These are phyloP conservation scores for Trichonephila clavipes DNA, from an alignment of 1,140 invertebrate species.

Conservation along the genomic window DNA sequence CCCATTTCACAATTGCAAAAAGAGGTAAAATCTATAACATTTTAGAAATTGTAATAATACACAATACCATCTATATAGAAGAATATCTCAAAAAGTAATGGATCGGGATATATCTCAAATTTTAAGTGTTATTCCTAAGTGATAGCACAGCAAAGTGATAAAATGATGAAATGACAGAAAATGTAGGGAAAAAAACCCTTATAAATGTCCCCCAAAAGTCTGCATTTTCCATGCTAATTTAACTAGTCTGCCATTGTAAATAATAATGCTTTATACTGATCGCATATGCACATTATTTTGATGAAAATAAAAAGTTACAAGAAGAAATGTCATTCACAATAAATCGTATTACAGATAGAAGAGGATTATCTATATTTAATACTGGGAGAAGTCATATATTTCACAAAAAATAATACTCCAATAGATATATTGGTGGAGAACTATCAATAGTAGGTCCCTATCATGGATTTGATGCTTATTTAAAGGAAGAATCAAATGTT, in stretches of 20 bases:
- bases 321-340: neutral
- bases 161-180: too few species aligned
- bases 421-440: conserved; percentile 79
- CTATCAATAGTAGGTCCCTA: conserved; percentile 79
- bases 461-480: conserved; percentile 78
- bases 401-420: neutral
- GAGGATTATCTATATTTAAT: conserved; percentile 4
- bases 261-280: neutral
- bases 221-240: neutral
- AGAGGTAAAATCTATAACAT: too few species aligned
- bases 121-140: too few species aligned
- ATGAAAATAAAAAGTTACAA: neutral
- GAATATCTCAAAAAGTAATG: too few species aligned
- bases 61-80: too few species aligned
- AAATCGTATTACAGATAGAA: neutral
- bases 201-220: too few species aligned
- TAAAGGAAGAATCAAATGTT: conserved; percentile 76
- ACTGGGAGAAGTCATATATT: neutral
- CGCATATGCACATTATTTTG: neutral
- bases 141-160: too few species aligned
- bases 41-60: too few species aligned
- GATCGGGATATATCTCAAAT: too few species aligned
- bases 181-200: too few species aligned
- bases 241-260: neutral
- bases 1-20: too few species aligned